phyloP scores from a whole-genome alignment of 2,113 vertebrate genomes.

The Rhinoderma darwinii region DNA sequence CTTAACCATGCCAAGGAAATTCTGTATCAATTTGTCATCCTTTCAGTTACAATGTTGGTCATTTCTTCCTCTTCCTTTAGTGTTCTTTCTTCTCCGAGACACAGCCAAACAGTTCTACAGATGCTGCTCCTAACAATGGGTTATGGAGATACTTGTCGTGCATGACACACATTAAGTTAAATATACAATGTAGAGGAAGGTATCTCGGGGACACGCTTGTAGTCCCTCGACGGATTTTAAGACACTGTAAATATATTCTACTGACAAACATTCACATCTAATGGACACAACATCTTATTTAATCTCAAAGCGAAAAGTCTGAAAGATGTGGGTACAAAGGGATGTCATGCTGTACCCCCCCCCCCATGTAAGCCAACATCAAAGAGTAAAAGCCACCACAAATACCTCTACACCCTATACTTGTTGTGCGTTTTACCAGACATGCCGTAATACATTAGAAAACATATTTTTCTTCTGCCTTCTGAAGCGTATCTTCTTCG shows the following conservation, averaged over 20 bases:
- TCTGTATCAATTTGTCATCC: background rate
- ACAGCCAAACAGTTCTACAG: slow-evolving; percentile 27
- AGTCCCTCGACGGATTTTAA: slow-evolving; percentile 65
- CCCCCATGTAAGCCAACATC: slow-evolving; percentile 58
- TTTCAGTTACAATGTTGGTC: background rate
- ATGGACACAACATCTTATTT: slow-evolving; percentile 65
- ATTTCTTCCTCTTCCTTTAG: slow-evolving; percentile 18
- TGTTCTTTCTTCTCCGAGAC: slow-evolving; percentile 8
- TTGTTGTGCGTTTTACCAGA: background rate
- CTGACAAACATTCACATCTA: slow-evolving; percentile 65
- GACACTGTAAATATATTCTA: slow-evolving; percentile 64
- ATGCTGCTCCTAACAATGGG: slow-evolving; percentile 59
- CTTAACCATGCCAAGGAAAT: slow-evolving; percentile 13
- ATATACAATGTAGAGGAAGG: slow-evolving; percentile 59
- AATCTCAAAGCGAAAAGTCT: slow-evolving; percentile 60
- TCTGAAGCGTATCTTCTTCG: slow-evolving; percentile 1
- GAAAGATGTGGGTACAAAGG: slow-evolving; percentile 61
- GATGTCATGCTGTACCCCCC: slow-evolving; percentile 57
- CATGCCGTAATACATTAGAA: background rate
- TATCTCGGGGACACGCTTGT: slow-evolving; percentile 59
- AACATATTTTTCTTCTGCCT: slow-evolving; percentile 16
- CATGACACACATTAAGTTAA: slow-evolving; percentile 64
- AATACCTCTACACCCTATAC: slow-evolving; percentile 15
- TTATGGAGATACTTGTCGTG: slow-evolving; percentile 12
- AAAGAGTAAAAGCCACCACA: background rate